Evolutionary conservation across 2,888 invertebrate genomes (phyloP).

Genomic region (Sisyra terminalis): DNA sequence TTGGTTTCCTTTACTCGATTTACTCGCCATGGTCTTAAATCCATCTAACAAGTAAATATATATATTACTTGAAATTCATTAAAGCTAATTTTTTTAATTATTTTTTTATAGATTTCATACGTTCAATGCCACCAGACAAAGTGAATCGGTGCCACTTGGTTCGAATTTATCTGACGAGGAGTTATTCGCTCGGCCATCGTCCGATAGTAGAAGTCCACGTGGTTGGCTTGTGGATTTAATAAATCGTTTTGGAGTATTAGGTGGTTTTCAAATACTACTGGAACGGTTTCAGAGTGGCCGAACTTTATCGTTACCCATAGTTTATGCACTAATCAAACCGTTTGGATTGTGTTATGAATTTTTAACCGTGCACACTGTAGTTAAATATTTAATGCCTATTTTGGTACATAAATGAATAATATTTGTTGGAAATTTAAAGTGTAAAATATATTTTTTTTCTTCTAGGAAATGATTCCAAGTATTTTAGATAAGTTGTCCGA

Average conservation of each 20-base stretch:
- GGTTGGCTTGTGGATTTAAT: constrained; percentile 95
- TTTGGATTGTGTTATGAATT: constrained; percentile 87
- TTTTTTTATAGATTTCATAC: constrained; percentile 55
- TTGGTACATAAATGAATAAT: too few species aligned
- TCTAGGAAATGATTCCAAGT: constrained; percentile 75
- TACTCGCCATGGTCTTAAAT: constrained; percentile 86
- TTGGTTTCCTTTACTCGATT: constrained; percentile 81
- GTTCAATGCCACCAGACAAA: constrained; percentile 61
- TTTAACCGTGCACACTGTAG: constrained; percentile 75
- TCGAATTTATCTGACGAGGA: constrained; percentile 50
- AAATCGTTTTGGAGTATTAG: constrained; percentile 80
- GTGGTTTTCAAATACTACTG: constrained; percentile 74
- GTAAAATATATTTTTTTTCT: constrained; percentile 13
- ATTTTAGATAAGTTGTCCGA: constrained; percentile 85
- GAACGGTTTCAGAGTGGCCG: constrained; percentile 67
- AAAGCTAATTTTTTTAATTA: neutral
- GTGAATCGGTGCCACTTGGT: constrained; percentile 49
- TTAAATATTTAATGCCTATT: constrained; percentile 84
- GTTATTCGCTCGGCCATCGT: constrained; percentile 52
- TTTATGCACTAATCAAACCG: constrained; percentile 70
- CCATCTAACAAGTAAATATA: constrained; percentile 80
- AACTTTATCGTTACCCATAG: constrained; percentile 56
- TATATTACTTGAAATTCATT: constrained; percentile 1
- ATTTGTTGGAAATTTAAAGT: too few species aligned
- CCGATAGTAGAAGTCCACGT: constrained; percentile 69